These are phyloP conservation scores for Muscicapa comitata DNA, from an alignment of 2,797 vertebrate species.

Conservation along the genomic window DNA sequence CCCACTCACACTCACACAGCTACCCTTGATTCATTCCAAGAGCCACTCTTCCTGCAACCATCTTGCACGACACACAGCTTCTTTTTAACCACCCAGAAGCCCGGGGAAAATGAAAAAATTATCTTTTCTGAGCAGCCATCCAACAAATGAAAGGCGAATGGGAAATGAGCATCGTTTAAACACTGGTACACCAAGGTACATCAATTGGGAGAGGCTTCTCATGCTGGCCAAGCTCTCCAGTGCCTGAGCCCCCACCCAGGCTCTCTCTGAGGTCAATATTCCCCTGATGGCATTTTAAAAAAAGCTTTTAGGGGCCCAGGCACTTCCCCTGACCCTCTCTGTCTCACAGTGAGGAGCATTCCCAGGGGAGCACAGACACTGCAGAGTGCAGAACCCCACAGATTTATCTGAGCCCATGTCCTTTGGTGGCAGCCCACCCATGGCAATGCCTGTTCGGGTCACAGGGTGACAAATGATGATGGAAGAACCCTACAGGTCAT, in stretches of 20 bases:
- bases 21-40: background rate
- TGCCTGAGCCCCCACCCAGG: background rate
- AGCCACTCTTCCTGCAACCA: background rate
- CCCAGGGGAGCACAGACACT: background rate
- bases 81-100: background rate
- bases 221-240: background rate
- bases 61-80: background rate
- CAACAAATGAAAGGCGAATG: background rate
- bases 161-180: background rate
- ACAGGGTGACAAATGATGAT: rapidly evolving
- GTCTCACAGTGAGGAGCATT: background rate
- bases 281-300: background rate
- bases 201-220: background rate
- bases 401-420: rapidly evolving
- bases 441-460: rapidly evolving
- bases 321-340: background rate
- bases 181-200: background rate
- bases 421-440: background rate
- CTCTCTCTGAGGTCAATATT: background rate
- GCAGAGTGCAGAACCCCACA: rapidly evolving
- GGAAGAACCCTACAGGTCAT: rapidly evolving
- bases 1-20: background rate
- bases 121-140: background rate
- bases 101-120: background rate
- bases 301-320: background rate